Percentiles rank a stretch among this genome's conserved stretches.
Evolutionary conservation across 1,140 invertebrate genomes (phyloP).

Genomic region (Myzus persicae): DNA sequence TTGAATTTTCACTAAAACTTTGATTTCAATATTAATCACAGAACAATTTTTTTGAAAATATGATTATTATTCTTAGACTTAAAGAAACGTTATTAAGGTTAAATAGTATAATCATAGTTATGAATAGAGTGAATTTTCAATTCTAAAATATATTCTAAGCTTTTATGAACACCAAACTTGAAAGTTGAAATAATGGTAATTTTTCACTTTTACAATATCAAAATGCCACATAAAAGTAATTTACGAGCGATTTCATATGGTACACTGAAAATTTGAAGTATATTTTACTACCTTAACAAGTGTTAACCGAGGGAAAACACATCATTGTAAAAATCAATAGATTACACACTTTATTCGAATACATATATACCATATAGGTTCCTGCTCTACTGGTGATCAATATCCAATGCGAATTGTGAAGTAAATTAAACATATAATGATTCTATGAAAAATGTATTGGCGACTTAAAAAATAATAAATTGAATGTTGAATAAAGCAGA

Average conservation of each 20-base stretch:
- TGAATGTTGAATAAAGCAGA: not conserved
- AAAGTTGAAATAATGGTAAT: constrained; percentile 14
- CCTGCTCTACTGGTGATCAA: not conserved
- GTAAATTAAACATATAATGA: not conserved
- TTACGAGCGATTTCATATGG: constrained; percentile 14
- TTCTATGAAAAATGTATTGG: not conserved
- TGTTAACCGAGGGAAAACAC: not conserved
- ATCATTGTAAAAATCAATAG: constrained; percentile 8
- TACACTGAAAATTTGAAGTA: not conserved
- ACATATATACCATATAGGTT: not conserved
- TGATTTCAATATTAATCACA: not conserved
- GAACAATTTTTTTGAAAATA: not conserved
- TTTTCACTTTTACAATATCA: constrained; percentile 4
- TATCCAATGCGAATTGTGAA: not conserved
- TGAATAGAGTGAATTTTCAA: not conserved
- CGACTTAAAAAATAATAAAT: not conserved
- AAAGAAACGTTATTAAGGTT: not conserved
- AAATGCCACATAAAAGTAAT: constrained; percentile 13
- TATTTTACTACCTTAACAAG: constrained; percentile 12
- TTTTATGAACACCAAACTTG: not conserved
- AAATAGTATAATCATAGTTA: not conserved
- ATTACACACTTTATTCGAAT: not conserved
- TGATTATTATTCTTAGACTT: not conserved
- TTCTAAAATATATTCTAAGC: not conserved
- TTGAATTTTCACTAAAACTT: not conserved